Conservation (phyloP, 2,797 vertebrate species). For the Nasua narica region DNA sequence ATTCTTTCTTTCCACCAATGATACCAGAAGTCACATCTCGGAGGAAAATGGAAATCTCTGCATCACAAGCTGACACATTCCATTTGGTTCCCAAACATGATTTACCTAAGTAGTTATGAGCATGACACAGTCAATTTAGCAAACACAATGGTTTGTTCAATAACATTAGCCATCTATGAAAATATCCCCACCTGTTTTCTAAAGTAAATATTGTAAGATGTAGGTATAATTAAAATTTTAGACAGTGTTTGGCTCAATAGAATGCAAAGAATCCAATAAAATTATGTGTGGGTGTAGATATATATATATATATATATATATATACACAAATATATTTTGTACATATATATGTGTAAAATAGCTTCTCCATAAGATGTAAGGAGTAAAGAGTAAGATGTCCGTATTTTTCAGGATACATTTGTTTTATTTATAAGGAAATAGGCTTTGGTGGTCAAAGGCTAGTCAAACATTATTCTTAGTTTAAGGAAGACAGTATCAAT, state of each 20-base stretch:
- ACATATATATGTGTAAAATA: background rate
- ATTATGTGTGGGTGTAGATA: background rate
- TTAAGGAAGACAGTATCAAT: background rate
- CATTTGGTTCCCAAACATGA: conserved; percentile 60
- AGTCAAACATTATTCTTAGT: background rate
- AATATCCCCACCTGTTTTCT: conserved; percentile 71
- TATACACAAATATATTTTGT: no score
- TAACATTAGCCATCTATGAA: conserved; percentile 71
- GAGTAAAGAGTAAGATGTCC: background rate
- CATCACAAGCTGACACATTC: conserved; percentile 73
- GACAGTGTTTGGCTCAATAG: conserved; percentile 53
- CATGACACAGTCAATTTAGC: conserved; percentile 71
- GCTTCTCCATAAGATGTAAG: conserved; percentile 35
- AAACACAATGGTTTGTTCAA: conserved; percentile 75
- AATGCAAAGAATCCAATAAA: conserved; percentile 72
- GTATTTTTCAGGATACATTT: conserved; percentile 37
- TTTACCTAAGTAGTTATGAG: conserved; percentile 78
- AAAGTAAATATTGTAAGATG: conserved; percentile 74
- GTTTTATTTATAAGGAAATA: conserved; percentile 1
- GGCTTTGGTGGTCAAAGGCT: conserved; percentile 7
- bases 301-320: background rate
- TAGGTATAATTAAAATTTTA: conserved; percentile 67
- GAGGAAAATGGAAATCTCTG: conserved; percentile 71
- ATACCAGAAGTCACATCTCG: conserved; percentile 72
- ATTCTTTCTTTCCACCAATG: conserved; percentile 59